Evolutionary conservation across 2,888 invertebrate genomes (phyloP), one percentile per base, ranked within the genome.

Genomic region (Tromatobia lineatoria): DNA sequence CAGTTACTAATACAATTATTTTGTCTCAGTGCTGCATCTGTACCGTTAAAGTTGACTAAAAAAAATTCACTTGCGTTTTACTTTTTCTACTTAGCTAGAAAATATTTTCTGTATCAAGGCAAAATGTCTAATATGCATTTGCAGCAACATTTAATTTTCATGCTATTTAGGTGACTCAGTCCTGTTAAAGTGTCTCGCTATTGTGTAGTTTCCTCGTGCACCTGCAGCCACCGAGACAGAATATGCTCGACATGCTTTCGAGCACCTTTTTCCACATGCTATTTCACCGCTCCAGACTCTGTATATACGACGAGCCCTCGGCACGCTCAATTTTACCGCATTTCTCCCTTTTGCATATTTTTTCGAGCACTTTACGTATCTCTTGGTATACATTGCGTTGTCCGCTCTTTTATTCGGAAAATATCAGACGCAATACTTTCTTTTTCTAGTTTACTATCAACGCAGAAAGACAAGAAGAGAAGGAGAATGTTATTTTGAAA

Each of bases 161-260:
- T 38, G 38, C 1, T 38, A 38, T 38, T 38, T 10, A 38, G 10
- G 38, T 38, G 38, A 57, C 57, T 57, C 57, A 25, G 25, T 57
- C 11, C 20, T 18, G 64, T 69, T 78, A 47, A 80, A 66, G 77
- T 38, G 47, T 74, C 61, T 54, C 54, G 23, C 74, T 73, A 83
- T 77, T 77, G 80, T 84, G 54, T 76, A 38, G 10, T 34, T 20
- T 25, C 70, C 71, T 66, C 45, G 50, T 50, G 77, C 83, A 83
- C 83, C 83, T 83, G 80, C 80, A 84, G 15, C 77, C 69, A 18
- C 77, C 69, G 74, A 54, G 47, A 42, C 70, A 47, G 15, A 80
- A 81, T 57, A 83, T 71, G 71, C 71, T 50, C 52, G 50, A 42
- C 66, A 80, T 52, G 73, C 67, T 83, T 29, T 50, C 23, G 34